phyloP scores from a whole-genome alignment of 2,888 invertebrate genomes.

The Drosophila macrospina region DNA sequence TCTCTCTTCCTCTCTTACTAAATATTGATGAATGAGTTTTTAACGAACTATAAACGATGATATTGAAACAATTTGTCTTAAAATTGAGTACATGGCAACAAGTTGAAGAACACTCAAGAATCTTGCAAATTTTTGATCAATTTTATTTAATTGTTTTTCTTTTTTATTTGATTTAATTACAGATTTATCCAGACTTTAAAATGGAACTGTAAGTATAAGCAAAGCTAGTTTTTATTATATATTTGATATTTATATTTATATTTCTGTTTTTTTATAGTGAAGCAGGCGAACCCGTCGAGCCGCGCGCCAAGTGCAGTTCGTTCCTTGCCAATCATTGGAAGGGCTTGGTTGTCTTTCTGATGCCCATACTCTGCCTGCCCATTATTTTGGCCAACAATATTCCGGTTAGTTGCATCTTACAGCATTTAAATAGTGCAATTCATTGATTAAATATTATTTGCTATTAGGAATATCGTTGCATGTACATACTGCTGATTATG shows the following conservation, averaged over 20 bases:
- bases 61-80: slow-evolving; percentile 38
- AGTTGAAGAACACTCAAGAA: slow-evolving; percentile 4
- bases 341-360: slow-evolving; percentile 89
- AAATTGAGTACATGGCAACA: slow-evolving; percentile 44
- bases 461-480: slow-evolving; percentile 89
- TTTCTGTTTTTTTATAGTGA: slow-evolving; percentile 57
- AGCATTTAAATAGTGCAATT: not conserved
- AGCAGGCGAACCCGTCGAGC: slow-evolving; percentile 62
- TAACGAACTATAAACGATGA: slow-evolving; percentile 67
- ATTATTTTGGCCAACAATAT: slow-evolving; percentile 88
- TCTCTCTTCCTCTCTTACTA: not conserved
- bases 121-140: slow-evolving; percentile 12
- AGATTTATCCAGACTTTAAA: slow-evolving; percentile 62
- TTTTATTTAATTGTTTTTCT: slow-evolving; percentile 19
- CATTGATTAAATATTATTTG: slow-evolving; percentile 28
- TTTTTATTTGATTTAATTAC: slow-evolving; percentile 44
- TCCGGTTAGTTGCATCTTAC: slow-evolving; percentile 85
- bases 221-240: not conserved
- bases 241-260: not conserved
- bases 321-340: slow-evolving; percentile 91
- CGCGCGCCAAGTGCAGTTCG: slow-evolving; percentile 55
- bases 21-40: slow-evolving; percentile 60
- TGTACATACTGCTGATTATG: slow-evolving; percentile 93
- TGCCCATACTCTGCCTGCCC: slow-evolving; percentile 90
- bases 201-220: slow-evolving; percentile 81